Percentiles rank a stretch among this genome's conserved stretches.
phyloP scores from a whole-genome alignment of 2,113 vertebrate genomes.

The Falco punctatus region DNA sequence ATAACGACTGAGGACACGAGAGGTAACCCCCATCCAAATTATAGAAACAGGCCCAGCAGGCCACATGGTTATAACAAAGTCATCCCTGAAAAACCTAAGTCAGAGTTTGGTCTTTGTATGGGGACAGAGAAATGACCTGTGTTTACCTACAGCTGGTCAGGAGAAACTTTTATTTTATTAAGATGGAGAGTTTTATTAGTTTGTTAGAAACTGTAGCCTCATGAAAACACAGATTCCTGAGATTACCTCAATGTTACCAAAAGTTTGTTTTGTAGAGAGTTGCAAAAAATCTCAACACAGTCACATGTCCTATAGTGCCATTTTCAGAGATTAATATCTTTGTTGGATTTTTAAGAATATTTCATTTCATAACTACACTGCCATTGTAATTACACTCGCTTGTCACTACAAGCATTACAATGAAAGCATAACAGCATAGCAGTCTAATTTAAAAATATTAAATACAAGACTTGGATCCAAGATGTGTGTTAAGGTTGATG shows the following conservation, averaged over 20 bases:
- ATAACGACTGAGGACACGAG: not conserved
- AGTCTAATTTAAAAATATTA: not conserved
- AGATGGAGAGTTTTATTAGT: not conserved
- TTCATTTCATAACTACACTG: not conserved
- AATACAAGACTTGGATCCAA: not conserved
- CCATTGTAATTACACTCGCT: not conserved
- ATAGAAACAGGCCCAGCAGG: not conserved
- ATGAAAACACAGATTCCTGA: not conserved
- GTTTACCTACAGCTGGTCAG: not conserved
- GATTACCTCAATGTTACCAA: not conserved
- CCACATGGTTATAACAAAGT: not conserved
- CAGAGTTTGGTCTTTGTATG: not conserved
- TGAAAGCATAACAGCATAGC: not conserved
- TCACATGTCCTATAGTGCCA: rapidly evolving
- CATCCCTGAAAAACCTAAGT: not conserved
- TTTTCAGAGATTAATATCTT: not conserved
- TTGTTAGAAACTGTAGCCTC: not conserved
- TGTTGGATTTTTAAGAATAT: not conserved
- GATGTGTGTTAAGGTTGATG: not conserved
- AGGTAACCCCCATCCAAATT: not conserved
- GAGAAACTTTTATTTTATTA: not conserved
- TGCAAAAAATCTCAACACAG: not conserved
- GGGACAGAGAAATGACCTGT: not conserved
- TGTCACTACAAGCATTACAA: not conserved
- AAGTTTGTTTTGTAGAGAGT: not conserved